A percentile compares a stretch with the other conserved stretches of the same genome.
Conservation (phyloP, 2,113 vertebrate species). For the Tachysurus fulvidraco region DNA sequence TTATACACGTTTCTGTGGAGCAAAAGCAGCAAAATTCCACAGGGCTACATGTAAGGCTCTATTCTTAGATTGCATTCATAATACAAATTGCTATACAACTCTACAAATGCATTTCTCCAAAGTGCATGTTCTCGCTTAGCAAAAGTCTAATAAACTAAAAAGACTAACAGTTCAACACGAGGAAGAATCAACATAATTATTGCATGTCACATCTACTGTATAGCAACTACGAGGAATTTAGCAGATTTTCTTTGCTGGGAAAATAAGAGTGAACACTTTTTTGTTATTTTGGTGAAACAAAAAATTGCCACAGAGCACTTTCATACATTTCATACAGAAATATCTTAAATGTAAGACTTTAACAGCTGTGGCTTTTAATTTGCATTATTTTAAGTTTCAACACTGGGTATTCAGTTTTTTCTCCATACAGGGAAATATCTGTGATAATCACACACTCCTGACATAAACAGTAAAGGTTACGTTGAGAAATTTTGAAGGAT, state of each 20-base stretch:
- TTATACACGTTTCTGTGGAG: conserved; percentile 90
- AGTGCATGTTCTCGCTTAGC: neutral
- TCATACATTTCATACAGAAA: neutral
- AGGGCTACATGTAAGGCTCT: neutral
- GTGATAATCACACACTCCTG: neutral
- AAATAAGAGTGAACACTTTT: neutral
- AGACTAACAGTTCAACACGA: neutral
- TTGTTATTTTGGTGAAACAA: neutral
- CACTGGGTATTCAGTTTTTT: neutral
- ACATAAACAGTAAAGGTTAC: neutral
- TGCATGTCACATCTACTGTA: neutral
- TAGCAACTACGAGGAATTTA: neutral
- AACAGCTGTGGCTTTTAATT: neutral
- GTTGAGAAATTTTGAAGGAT: neutral
- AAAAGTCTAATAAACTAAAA: neutral
- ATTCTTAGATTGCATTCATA: neutral
- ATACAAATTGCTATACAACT: neutral
- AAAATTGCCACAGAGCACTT: neutral
- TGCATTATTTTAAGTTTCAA: neutral
- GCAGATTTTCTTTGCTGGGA: neutral
- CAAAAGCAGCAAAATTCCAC: neutral
- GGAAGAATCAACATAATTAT: neutral
- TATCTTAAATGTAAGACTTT: neutral
- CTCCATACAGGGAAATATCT: neutral
- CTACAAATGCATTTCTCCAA: neutral